Evolutionary conservation across 2,888 invertebrate species (phyloP), one percentile per base, ranked within the genome.

Genomic region (Drosophila siamana): DNA sequence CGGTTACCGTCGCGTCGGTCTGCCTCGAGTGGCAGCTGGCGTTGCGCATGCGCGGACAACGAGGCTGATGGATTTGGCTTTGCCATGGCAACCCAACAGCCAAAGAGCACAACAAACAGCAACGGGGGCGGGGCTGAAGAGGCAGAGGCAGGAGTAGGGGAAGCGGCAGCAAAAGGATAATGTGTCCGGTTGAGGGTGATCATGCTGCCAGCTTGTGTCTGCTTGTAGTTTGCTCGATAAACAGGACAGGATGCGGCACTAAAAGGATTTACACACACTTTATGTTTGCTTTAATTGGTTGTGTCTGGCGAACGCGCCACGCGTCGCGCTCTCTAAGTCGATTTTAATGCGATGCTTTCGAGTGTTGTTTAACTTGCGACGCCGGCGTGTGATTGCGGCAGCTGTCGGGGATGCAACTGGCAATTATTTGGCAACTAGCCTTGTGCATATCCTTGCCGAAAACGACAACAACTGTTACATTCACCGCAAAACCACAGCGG

Each of bases 1-100:
- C 19, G n/a, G n/a, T 19, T 19, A n/a, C n/a, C n/a, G n/a, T n/a
- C n/a, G n/a, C 30, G 9, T 50, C 43, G 24, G 33, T 33, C 4
- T 19, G 4, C 16, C 33, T 44, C 38, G 22, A 51, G 40, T 43
- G 30, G 47, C 40, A 50, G 36, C 24, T 82, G 81, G 30, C 75
- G 88, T 87, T 76, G 83, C 83, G 88, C 88, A 83, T 83, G 83
- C 77, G 86, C 79, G 80, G 71, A 82, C 83, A 83, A 74, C 82
- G 64, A 54, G 38, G 40, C 50, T 56, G 38, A 67, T 69, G 86
- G 83, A 87, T 83, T 87, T 83, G 48, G 38, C 62, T 69, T 76
- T 65, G 51, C 52, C 51, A 76, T 73, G 70, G 71, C 66, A 69
- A 64, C 57, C 28, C 8, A 28, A 9, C 28, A 28, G 9, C 28